Evolutionary conservation across 2,113 vertebrate species (phyloP), one percentile per base, ranked within the genome.

Genomic region (Glaucomys volans): DNA sequence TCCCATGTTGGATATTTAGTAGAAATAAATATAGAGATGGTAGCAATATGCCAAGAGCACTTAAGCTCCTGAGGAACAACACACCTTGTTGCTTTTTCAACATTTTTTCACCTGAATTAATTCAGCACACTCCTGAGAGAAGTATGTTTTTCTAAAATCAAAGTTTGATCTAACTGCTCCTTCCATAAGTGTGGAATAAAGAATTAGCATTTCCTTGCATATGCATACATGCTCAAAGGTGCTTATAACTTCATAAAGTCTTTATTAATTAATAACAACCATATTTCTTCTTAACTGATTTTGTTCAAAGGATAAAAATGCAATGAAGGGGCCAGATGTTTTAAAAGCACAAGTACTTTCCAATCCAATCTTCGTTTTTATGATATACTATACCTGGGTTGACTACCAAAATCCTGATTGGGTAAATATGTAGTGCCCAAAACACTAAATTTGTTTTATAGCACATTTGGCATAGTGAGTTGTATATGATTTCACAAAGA

Each of bases 241-340:
- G 8, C 24, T 44, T 37, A 16, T 30, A 42, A 40, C n/a, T 85
- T 82, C 54, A 32, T 42, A 79, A 94, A 64, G 59, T 40, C 30
- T 67, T 84, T 76, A 59, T 11, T 93, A 50, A 77, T 75, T 64
- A 67, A 79, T 57, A 35, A n/a, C 20, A 8, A 24, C 28, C 1
- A 9, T 54, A 26, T n/a, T 91, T 88, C 90, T 81, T 77, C 52
- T 93, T 76, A 59, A 64, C 20, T 80, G 42, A 42, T 71, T 95
- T 74, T 82, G 37, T 20, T 16, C 32, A 67, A 93, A 62, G 37
- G 7, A 85, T 52, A 90, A 85, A 37, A 54, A 4, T 37, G 2
- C 9, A 64, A 7, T 57, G 50, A 52, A 89, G 22, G 17, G 54
- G 10, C 30, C 11, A 35, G 5, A 28, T 76, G 35, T 32, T 86